Evolutionary conservation across 1,140 invertebrate species (phyloP).

Genomic region (Diorhabda carinulata): DNA sequence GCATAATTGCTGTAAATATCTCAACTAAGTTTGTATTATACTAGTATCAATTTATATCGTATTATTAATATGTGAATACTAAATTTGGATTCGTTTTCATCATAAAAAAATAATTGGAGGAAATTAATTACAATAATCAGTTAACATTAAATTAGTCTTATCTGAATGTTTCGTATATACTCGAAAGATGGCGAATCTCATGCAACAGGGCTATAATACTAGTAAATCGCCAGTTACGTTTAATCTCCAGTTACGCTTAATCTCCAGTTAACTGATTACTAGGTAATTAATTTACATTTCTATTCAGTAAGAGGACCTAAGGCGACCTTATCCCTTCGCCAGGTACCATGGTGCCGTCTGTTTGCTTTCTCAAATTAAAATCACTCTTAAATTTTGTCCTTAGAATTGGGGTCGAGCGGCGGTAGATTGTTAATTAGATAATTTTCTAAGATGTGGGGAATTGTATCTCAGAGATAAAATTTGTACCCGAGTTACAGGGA

Average conservation of each 20-base stretch:
- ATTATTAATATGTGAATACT: too few species aligned
- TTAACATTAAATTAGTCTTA: too few species aligned
- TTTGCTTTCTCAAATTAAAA: neutral
- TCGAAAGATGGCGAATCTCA: neutral
- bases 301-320: slow-evolving; percentile 6
- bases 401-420: neutral
- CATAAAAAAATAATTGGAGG: too few species aligned
- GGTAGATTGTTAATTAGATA: slow-evolving; percentile 2
- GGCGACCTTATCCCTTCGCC: slow-evolving; percentile 4
- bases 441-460: neutral
- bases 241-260: slow-evolving; percentile 7
- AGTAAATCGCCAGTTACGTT: neutral
- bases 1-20: too few species aligned
- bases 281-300: slow-evolving; percentile 16
- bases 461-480: neutral
- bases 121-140: too few species aligned
- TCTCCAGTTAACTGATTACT: slow-evolving; percentile 12
- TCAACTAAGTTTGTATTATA: too few species aligned
- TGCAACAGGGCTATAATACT: slow-evolving; percentile 6
- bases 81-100: too few species aligned
- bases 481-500: neutral
- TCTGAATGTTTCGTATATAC: too few species aligned
- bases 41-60: too few species aligned
- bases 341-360: neutral
- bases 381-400: neutral